Evolutionary conservation across 2,888 invertebrate species (phyloP), one percentile per base, ranked within the genome.

Genomic region (Netelia inedita): DNA sequence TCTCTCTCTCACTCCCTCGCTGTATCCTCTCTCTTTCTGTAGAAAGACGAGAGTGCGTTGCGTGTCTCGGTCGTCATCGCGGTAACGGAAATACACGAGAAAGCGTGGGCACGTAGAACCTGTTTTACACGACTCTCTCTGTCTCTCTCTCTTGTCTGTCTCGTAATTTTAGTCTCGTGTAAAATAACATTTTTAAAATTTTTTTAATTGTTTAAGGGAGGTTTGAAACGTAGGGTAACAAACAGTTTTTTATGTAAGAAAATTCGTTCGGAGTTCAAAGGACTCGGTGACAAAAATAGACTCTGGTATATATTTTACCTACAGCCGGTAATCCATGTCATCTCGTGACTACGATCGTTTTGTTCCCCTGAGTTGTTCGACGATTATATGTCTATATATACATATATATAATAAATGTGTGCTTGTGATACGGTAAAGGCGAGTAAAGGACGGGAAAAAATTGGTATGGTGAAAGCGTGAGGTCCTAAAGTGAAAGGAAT

Each of bases 81-180:
- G 46, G 46, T 59, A 85, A 84, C 82, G 76, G 76, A 84, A 84
- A 84, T 84, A 76, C 43, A 81, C 82, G 59, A 65, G 61, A 76
- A 75, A 65, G 81, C 81, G 83, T 83, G 82, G 72, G 76, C 53
- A n/a, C 28, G 50, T 11, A 23, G 1, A 53, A 28, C 28, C 66
- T 16, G 71, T 23, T 61, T 66, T 57, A n/a, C 55, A 61, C 50
- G 14, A 65, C 55, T 19, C 28, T 19, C 19, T 57, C 35, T 8
- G n/a, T n/a, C 66, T 11, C 46, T n/a, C 57, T 9, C 69, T 59
- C 61, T 50, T 46, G 59, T 59, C 68, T 21, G 19, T 69, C 14
- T 61, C 6, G 53, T n/a, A 53, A 53, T 53, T n/a, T 53, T 53
- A 6, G n/a, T 57, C 57, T 57, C 16, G 19, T 35, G 35, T 35